These are phyloP conservation scores for Lycocerus yunnanus DNA, from an alignment of 2,888 invertebrate genomes.

Conservation along the genomic window DNA sequence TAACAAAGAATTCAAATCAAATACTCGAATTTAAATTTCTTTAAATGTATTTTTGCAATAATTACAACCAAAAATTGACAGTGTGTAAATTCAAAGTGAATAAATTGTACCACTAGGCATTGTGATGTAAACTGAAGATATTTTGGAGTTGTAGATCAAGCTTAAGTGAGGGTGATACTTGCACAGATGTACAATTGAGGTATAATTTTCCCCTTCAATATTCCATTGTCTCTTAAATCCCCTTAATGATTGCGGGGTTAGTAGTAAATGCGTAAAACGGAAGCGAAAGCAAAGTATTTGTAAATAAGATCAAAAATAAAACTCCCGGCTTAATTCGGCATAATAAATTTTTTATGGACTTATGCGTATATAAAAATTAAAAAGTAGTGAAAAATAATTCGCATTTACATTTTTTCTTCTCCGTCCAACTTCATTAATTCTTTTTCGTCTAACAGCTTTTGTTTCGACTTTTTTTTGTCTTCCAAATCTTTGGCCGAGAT, in stretches of 20 bases:
- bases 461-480: background rate
- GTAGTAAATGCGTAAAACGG: slow-evolving; percentile 23
- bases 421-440: background rate
- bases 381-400: background rate
- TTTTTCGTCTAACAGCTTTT: background rate
- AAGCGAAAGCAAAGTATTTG: slow-evolving; percentile 26
- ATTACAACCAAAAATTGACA: background rate
- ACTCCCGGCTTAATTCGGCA: background rate
- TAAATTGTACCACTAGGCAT: background rate
- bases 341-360: background rate
- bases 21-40: background rate
- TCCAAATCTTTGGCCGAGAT: slow-evolving; percentile 7
- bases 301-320: slow-evolving; percentile 16
- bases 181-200: slow-evolving; percentile 51
- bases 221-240: slow-evolving; percentile 53
- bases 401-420: background rate
- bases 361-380: background rate
- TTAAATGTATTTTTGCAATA: background rate
- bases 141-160: slow-evolving; percentile 19
- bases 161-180: slow-evolving; percentile 38
- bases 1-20: background rate
- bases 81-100: background rate
- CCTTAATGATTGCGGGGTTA: slow-evolving; percentile 47
- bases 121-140: slow-evolving; percentile 11
- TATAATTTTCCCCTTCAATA: slow-evolving; percentile 53